Evolutionary conservation across 2,797 vertebrate species (phyloP), one percentile per base, ranked within the genome.

Genomic region (Oophaga sylvatica): DNA sequence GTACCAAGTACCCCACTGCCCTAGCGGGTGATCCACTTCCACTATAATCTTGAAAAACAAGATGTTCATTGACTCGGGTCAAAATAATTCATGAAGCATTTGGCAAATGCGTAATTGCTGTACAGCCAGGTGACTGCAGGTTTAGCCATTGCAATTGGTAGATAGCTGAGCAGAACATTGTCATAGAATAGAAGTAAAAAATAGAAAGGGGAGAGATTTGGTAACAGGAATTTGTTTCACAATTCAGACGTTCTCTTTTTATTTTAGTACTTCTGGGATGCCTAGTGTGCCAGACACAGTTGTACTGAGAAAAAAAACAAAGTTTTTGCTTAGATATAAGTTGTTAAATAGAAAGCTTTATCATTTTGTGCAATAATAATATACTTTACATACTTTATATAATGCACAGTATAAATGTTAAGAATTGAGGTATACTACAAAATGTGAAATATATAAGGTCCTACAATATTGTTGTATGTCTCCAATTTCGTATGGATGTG

Each of bases 11-110:
- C 26, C 26, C 26, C 26, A 26, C 26, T 26, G 26, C 26, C 26
- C 26, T 26, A 26, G 26, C 26, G 26, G 26, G 26, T 26, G 26
- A 26, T 26, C 26, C 26, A 26, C 26, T 26, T 67, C 41, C 35
- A 87, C 76, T 56, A 78, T 53, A 56, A 81, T 82, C 26, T 48
- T 48, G 35, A 73, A 45, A 87, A 87, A 76, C 31, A 81, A 63
- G 59, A 63, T 67, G 41, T 81, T 80, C 57, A 73, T 12, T 15
- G 56, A 26, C 19, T 53, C 35, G 13, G 76, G 48, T 48, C n/a
- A 77, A 65, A 76, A 63, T 76, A 48, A 85, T 78, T 85, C 59
- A 85, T 48, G 60, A 85, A 41, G 48, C 57, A 76, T 62, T 11
- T 77, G 71, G 26, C 56, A 75, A 45, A 63, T 15, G 70, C 35